Conservation (phyloP, 1,140 invertebrate species). For the Aphelenchoides besseyi region DNA sequence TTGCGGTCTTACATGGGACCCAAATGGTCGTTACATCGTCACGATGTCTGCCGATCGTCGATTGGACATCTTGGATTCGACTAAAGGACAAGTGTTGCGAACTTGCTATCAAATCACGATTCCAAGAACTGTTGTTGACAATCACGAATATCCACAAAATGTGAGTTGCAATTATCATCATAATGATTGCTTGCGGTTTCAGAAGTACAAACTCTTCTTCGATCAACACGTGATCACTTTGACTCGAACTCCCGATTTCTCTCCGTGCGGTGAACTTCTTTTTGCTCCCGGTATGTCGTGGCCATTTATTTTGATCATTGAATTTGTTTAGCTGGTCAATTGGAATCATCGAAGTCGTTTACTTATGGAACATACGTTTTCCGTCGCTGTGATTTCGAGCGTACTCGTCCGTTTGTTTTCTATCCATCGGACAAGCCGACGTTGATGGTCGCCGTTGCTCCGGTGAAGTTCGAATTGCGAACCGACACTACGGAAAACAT, state of each 20-base stretch:
- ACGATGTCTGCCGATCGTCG: slow-evolving; percentile 47
- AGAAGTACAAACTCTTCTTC: slow-evolving; percentile 52
- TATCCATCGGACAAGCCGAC: slow-evolving; percentile 40
- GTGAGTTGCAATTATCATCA: slow-evolving; percentile 13
- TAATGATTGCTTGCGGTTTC: slow-evolving; percentile 20
- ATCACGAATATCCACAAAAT: slow-evolving; percentile 17
- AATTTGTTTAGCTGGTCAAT: slow-evolving; percentile 39
- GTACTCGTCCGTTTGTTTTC: slow-evolving; percentile 39
- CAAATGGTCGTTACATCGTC: slow-evolving; percentile 47
- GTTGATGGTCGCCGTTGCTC: slow-evolving; percentile 35
- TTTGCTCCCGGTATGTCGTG: slow-evolving; percentile 53
- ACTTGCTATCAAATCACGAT: slow-evolving; percentile 31
- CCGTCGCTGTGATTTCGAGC: slow-evolving; percentile 39
- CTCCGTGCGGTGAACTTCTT: slow-evolving; percentile 44
- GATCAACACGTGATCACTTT: slow-evolving; percentile 45
- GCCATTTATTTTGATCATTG: not conserved
- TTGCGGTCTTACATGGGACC: slow-evolving; percentile 46
- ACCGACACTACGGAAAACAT: slow-evolving; percentile 15
- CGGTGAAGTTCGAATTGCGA: slow-evolving; percentile 36
- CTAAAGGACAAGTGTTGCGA: slow-evolving; percentile 39
- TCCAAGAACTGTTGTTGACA: slow-evolving; percentile 23
- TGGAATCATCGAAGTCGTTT: slow-evolving; percentile 38
- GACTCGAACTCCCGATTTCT: slow-evolving; percentile 39
- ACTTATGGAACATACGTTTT: slow-evolving; percentile 50
- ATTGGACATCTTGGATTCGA: slow-evolving; percentile 46